A percentile compares a stretch with the other conserved stretches of the same genome.
These are phyloP conservation scores for Heliconius aoede DNA, from an alignment of 2,888 invertebrate species.

Conservation along the genomic window DNA sequence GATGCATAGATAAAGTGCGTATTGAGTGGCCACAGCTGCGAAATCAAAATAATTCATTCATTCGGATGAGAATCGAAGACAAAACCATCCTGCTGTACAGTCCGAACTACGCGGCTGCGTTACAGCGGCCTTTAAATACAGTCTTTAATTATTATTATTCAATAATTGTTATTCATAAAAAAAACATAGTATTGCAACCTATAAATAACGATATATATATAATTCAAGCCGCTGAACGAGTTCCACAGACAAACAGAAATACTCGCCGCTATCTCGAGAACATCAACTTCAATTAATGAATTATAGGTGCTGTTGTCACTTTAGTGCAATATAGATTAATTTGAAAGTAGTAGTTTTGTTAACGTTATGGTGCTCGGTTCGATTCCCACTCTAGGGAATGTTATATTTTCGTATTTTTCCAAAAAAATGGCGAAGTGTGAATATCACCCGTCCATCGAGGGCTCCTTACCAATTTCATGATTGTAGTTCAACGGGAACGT, in stretches of 20 bases:
- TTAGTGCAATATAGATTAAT: neutral
- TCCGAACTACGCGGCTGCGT: too few species aligned
- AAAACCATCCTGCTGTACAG: too few species aligned
- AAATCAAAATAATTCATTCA: too few species aligned
- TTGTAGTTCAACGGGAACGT: too few species aligned
- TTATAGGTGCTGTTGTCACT: constrained; percentile 17
- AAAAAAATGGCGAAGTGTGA: neutral
- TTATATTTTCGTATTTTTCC: neutral
- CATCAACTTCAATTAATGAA: constrained; percentile 17
- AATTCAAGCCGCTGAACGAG: constrained; percentile 45
- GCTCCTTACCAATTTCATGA: too few species aligned
- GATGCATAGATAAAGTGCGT: too few species aligned
- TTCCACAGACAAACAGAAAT: constrained; percentile 37
- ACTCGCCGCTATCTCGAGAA: constrained; percentile 31
- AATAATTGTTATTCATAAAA: neutral
- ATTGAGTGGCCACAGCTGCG: too few species aligned
- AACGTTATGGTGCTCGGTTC: neutral
- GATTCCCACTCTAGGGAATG: neutral
- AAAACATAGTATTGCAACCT: neutral
- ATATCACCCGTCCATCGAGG: too few species aligned
- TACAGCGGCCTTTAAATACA: neutral
- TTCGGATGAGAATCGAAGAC: too few species aligned
- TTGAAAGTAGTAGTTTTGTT: neutral
- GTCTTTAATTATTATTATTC: neutral
- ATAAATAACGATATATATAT: constrained; percentile 39